A percentile compares a stretch with the other conserved stretches of the same genome.
phyloP scores from a whole-genome alignment of 2,888 invertebrate species.

The Lycia hirtaria region DNA sequence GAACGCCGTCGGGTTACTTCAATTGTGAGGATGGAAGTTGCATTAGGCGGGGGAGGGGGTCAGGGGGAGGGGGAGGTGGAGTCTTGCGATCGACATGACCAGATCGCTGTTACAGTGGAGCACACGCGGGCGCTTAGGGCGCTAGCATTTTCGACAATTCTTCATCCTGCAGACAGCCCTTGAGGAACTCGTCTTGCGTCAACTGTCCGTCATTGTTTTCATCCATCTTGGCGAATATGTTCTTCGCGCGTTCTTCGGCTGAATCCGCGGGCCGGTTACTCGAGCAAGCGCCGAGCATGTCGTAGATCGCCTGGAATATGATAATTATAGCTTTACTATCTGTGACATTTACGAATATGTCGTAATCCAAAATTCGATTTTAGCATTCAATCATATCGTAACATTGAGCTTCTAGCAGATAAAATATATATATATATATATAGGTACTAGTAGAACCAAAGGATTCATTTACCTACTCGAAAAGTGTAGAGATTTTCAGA shows the following conservation, averaged over 20 bases:
- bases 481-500: too few species aligned
- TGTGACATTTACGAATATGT: too few species aligned
- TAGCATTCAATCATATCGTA: too few species aligned
- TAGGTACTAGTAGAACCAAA: too few species aligned
- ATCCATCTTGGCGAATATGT: conserved; percentile 99
- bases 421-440: too few species aligned
- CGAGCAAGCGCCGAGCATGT: conserved; percentile 99
- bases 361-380: too few species aligned
- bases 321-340: neutral
- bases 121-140: conserved; percentile 87
- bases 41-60: conserved; percentile 34
- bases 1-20: conserved; percentile 64
- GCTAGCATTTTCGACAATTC: conserved; percentile 97
- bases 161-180: conserved; percentile 98
- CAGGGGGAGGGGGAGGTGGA: conserved; percentile 38
- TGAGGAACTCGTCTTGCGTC: conserved; percentile 98
- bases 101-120: conserved; percentile 3
- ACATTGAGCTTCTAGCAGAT: too few species aligned
- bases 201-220: conserved; percentile 99
- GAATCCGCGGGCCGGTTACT: conserved; percentile 97
- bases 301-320: conserved; percentile 97
- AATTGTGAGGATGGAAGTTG: conserved; percentile 34
- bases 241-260: conserved; percentile 98
- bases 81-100: conserved; percentile 19
- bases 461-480: too few species aligned